Base-by-base conservation (phyloP, 1,140 invertebrate genomes). In the Uloborus diversus region DNA sequence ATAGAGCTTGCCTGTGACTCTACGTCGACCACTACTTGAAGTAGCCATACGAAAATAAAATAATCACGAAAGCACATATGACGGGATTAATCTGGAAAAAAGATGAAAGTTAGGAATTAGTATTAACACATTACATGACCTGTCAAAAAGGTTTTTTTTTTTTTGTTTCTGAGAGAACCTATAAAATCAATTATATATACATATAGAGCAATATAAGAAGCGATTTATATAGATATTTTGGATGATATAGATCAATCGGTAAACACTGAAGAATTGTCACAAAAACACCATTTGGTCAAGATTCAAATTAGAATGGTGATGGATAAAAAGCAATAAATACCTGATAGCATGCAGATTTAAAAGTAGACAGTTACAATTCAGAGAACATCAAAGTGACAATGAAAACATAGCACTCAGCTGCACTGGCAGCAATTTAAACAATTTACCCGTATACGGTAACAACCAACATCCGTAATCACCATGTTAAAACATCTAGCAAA, bases 1-100 rank as follows among this genome's bases (percentile, higher is more conserved):
- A 64, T 71, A 80, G 4, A 80, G 28, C 33, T 80, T 80, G 30
- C 32, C 64, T 17, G 78, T 42, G 68, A 71, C 78, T 64, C 78
- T 64, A 25, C 68, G 61, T 53, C 78, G 78, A 65, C 80, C 80
- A 78, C 73, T 79, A 65, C 65, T 64, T 25, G 73, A 59, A 49
- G 80, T 78, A 71, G 80, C 68, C 80, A 81, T 81, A 62, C 49
- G 32, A 42, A 56, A 20, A 78, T 65, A 78, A 14, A 32, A 65
- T 28, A 66, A 37, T 66, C 66, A 25, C 73, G 47, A 66, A 20
- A 32, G 27, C 30, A 78, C 73, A 78, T 78, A 61, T 62, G 73
- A 78, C 30, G 73, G 4, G 37, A 64, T 61, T 75, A 23, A 47
- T 23, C 17, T 42, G 37, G 37, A 42, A 42, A 42, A 42, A 42